phyloP scores from a whole-genome alignment of 2,888 invertebrate species.

The Halictus ligatus region DNA sequence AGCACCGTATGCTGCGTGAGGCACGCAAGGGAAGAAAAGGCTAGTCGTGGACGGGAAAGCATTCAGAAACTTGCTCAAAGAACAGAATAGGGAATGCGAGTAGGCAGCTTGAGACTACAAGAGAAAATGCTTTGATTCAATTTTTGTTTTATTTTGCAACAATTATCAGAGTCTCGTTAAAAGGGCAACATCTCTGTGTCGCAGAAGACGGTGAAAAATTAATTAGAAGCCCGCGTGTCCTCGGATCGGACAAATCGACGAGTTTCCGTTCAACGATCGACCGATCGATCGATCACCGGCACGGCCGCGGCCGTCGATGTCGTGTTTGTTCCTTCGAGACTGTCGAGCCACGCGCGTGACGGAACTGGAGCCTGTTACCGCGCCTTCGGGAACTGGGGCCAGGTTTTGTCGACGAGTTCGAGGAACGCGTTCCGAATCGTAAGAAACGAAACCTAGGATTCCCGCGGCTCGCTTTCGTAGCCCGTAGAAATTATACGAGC shows the following conservation, averaged over 20 bases:
- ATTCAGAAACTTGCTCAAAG: constrained; percentile 14
- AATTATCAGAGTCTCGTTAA: too few relatives aligned
- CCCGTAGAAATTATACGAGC: constrained; percentile 8
- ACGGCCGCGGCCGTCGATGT: neutral
- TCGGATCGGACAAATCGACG: constrained; percentile 11
- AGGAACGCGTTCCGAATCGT: neutral
- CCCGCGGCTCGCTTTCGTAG: neutral
- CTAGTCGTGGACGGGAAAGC: constrained; percentile 32
- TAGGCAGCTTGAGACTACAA: too few relatives aligned
- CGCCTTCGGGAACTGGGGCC: neutral
- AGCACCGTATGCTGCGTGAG: neutral
- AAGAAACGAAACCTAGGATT: constrained; percentile 13
- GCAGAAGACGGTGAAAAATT: neutral
- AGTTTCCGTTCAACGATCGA: neutral
- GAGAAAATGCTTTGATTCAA: too few relatives aligned
- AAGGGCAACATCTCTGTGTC: too few relatives aligned
- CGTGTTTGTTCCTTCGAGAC: neutral
- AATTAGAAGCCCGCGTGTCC: neutral
- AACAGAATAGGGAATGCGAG: neutral
- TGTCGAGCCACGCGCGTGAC: neutral
- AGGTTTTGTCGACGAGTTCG: neutral
- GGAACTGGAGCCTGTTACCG: neutral
- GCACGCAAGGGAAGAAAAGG: constrained; percentile 32
- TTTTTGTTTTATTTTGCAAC: too few relatives aligned
- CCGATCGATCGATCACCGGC: constrained; percentile 15